These are phyloP conservation scores for Otocyon megalotis DNA, from an alignment of 2,113 vertebrate genomes.

Conservation along the genomic window DNA sequence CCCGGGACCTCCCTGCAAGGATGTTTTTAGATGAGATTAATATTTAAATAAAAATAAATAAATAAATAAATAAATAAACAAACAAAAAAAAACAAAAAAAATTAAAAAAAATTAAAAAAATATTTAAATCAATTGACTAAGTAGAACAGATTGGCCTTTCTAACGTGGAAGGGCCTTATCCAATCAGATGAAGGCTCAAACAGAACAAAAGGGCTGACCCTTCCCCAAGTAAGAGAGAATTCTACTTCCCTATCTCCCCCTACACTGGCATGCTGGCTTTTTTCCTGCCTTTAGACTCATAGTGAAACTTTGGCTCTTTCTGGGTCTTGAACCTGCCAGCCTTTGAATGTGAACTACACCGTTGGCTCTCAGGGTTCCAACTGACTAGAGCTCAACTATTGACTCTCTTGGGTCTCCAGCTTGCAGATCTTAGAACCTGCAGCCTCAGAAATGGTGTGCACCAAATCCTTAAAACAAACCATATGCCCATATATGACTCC, in stretches of 20 bases:
- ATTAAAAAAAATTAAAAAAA: too few relatives aligned
- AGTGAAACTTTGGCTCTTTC: neutral
- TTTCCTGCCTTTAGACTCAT: neutral
- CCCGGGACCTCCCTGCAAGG: neutral
- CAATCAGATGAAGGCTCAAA: neutral
- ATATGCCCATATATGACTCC: neutral
- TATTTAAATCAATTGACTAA: neutral
- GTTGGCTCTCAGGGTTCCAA: neutral
- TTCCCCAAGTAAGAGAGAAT: neutral
- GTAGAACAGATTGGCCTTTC: neutral
- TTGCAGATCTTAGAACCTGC: neutral
- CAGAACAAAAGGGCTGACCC: neutral
- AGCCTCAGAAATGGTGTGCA: neutral
- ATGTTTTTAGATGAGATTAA: neutral
- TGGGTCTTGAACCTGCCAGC: neutral
- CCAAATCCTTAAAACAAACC: neutral
- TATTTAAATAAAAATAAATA: too few relatives aligned
- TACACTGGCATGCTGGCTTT: neutral
- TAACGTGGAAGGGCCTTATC: neutral
- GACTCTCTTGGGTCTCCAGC: neutral
- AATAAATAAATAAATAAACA: too few relatives aligned
- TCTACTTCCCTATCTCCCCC: neutral
- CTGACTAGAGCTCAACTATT: neutral
- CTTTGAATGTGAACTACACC: neutral
- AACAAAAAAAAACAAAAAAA: too few relatives aligned